A percentile compares a stretch with the other conserved stretches of the same genome.
Conservation (phyloP, 1,140 invertebrate genomes). For the Zaprionus kolodkinae region DNA sequence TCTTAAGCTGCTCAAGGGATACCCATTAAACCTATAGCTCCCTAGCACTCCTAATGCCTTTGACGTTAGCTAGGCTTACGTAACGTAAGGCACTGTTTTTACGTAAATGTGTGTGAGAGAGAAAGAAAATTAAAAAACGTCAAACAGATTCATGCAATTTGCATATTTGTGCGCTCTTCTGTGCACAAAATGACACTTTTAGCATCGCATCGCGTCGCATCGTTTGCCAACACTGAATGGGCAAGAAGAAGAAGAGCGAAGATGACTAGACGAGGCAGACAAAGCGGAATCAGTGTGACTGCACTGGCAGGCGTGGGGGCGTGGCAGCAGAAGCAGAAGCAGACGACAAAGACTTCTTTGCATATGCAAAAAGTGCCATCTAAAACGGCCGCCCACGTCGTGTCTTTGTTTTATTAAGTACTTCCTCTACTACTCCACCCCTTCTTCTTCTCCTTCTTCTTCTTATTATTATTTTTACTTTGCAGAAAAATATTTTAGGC, state of each 20-base stretch:
- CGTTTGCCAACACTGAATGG: constrained; percentile 60
- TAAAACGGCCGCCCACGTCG: constrained; percentile 51
- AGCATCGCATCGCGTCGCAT: constrained; percentile 15
- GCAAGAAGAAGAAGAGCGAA: constrained; percentile 18
- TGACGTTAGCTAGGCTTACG: not conserved
- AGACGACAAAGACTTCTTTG: constrained; percentile 22
- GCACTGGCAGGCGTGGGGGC: constrained; percentile 20
- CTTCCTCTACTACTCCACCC: constrained; percentile 38
- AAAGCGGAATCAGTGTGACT: constrained; percentile 2
- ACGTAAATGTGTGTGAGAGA: not conserved
- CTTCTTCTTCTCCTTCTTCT: not conserved
- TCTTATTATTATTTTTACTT: constrained; percentile 52
- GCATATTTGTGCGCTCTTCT: constrained; percentile 59
- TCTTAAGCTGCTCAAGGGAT: too few species aligned
- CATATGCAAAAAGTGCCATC: constrained; percentile 54
- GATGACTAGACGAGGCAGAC: constrained; percentile 19
- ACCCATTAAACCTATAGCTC: too few species aligned
- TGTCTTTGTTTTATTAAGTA: constrained; percentile 80
- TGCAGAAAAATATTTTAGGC: constrained; percentile 55
- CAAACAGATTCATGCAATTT: constrained; percentile 74
- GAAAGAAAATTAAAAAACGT: constrained; percentile 31
- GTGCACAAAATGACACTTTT: constrained; percentile 41
- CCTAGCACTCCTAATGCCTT: not conserved
- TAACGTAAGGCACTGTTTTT: not conserved
- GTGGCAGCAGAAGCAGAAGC: constrained; percentile 17